Evolutionary conservation across 2,888 invertebrate species (phyloP), one percentile per base, ranked within the genome.

Genomic region (Melanotus villosus): DNA sequence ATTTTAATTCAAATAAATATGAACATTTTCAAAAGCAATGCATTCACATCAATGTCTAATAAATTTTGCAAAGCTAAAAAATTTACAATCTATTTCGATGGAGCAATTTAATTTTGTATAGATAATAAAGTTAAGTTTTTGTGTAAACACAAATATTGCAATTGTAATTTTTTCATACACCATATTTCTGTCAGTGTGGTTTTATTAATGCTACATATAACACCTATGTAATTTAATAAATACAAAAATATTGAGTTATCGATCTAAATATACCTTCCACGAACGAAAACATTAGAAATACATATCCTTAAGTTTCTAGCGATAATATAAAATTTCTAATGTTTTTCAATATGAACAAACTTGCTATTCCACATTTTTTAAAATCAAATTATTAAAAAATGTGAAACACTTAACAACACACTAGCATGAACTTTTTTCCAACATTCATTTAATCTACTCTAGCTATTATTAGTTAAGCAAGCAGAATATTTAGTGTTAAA

Each of bases 191-290:
- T 21, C 19, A 36, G 41, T 58, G 60, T 50, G 30, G 59, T 16
- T 67, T 47, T 43, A 34, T 58, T 64, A 68, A 65, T 71, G 69
- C 76, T 74, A 75, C 72, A 76, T 75, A 65, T 72, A 76, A 76
- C 75, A 75, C 70, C 68, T 72, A 76, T 71, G 73, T 63, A 73
- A 70, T 57, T 70, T 66, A 70, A 71, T 73, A 70, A 74, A 74
- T 76, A 76, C 70, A 76, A 76, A 76, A 76, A 76, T 76, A 76
- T 75, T 70, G 65, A 72, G 63, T 62, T 73, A 65, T 68, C 26
- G 21, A 36, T 52, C 65, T 57, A 59, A 47, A 60, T 43, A 68
- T 54, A 60, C 23, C 23, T 23, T 59, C 41, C 36, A 41, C 34
- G 56, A 34, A 9, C n/a, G 36, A 68, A 47, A 71, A 57, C 38